Evolutionary conservation across 2,113 vertebrate genomes (phyloP).

Genomic region (Microtus ochrogaster): DNA sequence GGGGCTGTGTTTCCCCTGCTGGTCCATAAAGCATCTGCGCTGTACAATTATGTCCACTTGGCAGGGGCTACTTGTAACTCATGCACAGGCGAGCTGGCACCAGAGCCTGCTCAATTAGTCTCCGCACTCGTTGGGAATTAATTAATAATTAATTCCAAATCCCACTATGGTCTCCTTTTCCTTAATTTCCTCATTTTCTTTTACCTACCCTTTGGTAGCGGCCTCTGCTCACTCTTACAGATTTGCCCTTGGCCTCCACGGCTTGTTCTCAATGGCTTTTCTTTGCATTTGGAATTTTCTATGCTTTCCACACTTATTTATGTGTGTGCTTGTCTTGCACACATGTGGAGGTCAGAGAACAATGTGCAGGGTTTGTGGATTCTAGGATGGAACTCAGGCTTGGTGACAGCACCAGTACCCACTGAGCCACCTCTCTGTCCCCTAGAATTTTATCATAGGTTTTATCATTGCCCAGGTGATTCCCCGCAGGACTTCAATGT

Average conservation of each 20-base stretch:
- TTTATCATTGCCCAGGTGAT: background rate
- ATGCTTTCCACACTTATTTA: background rate
- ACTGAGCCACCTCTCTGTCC: background rate
- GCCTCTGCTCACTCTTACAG: background rate
- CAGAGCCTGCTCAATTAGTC: constrained; percentile 43
- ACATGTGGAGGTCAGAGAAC: no score
- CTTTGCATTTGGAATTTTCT: background rate
- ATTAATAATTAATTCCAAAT: constrained; percentile 67
- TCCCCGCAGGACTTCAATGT: background rate
- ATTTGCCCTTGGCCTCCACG: constrained; percentile 22
- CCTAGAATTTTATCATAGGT: constrained; percentile 32
- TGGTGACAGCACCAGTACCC: no score
- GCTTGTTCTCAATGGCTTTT: background rate
- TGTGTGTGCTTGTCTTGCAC: background rate
- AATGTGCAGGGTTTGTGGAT: background rate
- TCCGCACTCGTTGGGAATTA: constrained; percentile 57
- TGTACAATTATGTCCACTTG: background rate
- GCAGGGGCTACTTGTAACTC: constrained; percentile 36
- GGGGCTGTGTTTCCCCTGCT: constrained; percentile 11
- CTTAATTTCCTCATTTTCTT: constrained; percentile 30
- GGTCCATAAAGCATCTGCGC: background rate
- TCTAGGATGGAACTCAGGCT: background rate
- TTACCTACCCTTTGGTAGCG: background rate
- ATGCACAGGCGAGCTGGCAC: constrained; percentile 9
- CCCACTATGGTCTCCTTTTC: constrained; percentile 4